Evolutionary conservation across 2,797 vertebrate species (phyloP).

Genomic region (Karalla daura): DNA sequence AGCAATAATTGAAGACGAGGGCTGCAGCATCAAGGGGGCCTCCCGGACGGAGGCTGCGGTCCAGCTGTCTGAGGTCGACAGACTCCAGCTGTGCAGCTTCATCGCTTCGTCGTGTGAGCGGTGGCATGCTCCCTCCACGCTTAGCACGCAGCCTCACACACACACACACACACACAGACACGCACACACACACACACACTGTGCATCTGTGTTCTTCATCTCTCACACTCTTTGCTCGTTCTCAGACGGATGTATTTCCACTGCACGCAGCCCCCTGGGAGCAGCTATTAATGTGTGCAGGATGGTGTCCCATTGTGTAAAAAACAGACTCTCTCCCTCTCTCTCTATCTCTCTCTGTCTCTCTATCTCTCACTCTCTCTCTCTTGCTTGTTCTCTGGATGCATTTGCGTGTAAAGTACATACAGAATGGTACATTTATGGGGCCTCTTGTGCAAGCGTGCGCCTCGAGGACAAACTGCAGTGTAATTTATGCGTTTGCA

Average conservation of each 20-base stretch:
- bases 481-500: background rate
- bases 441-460: background rate
- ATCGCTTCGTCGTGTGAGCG: too few species aligned
- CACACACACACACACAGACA: background rate
- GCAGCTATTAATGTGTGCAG: slow-evolving; percentile 24
- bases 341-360: too few species aligned
- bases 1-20: background rate
- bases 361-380: background rate
- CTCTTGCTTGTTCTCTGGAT: slow-evolving; percentile 4
- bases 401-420: background rate
- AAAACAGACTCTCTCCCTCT: slow-evolving; percentile 9
- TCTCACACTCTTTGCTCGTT: slow-evolving; percentile 19
- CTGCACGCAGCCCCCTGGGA: slow-evolving; percentile 30
- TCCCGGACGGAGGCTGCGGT: background rate
- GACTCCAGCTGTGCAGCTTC: background rate
- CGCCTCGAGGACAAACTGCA: background rate
- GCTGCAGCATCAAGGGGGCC: background rate
- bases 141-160: background rate
- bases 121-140: too few species aligned
- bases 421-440: background rate
- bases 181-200: background rate
- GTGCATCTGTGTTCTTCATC: slow-evolving; percentile 9
- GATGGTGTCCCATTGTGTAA: slow-evolving; percentile 23
- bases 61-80: background rate
- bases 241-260: slow-evolving; percentile 21